Evolutionary conservation across 2,113 vertebrate genomes (phyloP).

Genomic region (Chunga burmeisteri): DNA sequence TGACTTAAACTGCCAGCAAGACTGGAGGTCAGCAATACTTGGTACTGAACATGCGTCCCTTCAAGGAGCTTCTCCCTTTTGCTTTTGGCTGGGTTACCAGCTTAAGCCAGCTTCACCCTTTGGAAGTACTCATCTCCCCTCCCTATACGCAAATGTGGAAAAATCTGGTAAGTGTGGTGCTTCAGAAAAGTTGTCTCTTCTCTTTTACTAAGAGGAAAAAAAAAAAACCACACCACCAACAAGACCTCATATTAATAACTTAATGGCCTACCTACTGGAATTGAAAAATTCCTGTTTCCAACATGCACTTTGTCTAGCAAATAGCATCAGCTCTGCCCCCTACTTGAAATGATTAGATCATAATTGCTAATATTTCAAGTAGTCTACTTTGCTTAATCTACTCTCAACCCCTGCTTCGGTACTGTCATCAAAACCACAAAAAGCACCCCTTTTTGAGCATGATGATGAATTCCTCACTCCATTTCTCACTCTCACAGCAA

Average conservation of each 20-base stretch:
- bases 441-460: neutral
- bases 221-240: neutral
- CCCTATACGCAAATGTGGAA: neutral
- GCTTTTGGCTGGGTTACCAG: neutral
- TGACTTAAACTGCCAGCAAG: neutral
- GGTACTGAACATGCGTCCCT: fast-evolving
- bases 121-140: neutral
- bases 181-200: neutral
- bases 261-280: neutral
- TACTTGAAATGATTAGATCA: neutral
- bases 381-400: neutral
- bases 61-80: neutral
- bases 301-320: neutral
- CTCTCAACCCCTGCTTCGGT: neutral
- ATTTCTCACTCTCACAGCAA: neutral
- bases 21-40: neutral
- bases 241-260: neutral
- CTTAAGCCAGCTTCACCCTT: neutral
- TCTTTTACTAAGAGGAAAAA: neutral
- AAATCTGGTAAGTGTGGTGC: neutral
- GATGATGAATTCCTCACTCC: neutral
- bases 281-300: neutral
- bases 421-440: neutral
- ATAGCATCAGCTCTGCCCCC: neutral
- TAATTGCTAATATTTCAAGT: neutral